A percentile compares a stretch with the other conserved stretches of the same genome.
Conservation (phyloP, 2,113 vertebrate genomes). For the Saguinus imperator region DNA sequence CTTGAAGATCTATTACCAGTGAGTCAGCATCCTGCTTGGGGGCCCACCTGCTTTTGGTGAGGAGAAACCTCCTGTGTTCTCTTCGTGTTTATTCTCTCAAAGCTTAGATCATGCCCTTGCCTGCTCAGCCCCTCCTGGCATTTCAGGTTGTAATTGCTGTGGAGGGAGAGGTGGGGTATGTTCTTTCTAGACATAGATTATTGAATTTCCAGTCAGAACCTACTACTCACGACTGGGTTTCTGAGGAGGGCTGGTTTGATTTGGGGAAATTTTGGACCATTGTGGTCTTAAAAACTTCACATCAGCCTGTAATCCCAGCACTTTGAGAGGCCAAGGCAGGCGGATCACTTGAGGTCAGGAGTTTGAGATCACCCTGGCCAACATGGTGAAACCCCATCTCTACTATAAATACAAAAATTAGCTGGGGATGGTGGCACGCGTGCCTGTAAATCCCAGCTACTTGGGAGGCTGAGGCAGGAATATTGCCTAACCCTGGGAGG, state of each 20-base stretch:
- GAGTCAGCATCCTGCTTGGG: neutral
- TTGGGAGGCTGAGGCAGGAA: no score
- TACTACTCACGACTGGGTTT: neutral
- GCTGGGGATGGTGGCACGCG: fast-evolving
- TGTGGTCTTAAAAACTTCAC: neutral
- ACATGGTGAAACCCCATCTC: no score
- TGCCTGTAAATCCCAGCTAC: no score
- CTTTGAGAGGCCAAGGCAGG: no score
- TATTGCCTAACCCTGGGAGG: no score
- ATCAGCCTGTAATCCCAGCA: no score
- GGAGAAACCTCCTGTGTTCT: neutral
- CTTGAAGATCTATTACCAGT: neutral
- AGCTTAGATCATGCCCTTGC: neutral
- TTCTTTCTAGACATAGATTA: neutral
- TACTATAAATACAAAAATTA: no score
- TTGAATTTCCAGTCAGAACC: neutral
- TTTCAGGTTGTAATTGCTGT: neutral
- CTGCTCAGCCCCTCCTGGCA: no score
- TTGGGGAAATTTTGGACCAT: neutral
- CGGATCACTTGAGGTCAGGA: no score
- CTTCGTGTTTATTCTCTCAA: neutral
- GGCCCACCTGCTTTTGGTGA: neutral
- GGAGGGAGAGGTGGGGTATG: neutral
- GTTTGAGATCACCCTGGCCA: no score
- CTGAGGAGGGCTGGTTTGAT: neutral